Percentiles rank a stretch among this genome's conserved stretches.
Conservation (phyloP, 2,797 vertebrate genomes). For the Gymnodraco acuticeps region DNA sequence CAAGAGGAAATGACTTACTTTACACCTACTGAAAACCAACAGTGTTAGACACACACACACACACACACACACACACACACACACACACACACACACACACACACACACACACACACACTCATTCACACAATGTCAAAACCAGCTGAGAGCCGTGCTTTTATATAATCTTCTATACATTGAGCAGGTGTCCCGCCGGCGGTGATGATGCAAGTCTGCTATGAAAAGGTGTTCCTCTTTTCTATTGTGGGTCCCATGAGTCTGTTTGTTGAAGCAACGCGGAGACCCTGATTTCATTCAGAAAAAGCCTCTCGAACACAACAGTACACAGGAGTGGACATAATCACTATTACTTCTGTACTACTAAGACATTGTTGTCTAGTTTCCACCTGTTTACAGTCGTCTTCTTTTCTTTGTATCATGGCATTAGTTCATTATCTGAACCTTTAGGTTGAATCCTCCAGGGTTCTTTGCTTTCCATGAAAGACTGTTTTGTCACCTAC, state of each 20-base stretch:
- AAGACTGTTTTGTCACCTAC: neutral
- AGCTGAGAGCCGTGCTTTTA: constrained; percentile 39
- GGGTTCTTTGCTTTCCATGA: neutral
- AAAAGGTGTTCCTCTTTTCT: constrained; percentile 39
- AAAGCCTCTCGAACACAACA: neutral
- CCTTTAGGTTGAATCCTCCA: too few species aligned
- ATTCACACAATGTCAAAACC: constrained; percentile 36
- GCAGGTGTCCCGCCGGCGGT: constrained; percentile 39
- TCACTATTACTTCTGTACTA: neutral
- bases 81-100: constrained; percentile 23
- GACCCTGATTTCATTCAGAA: constrained; percentile 26
- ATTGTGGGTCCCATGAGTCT: constrained; percentile 25
- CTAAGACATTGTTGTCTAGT: neutral
- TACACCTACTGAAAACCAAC: constrained; percentile 25
- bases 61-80: constrained; percentile 16
- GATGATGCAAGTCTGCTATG: constrained; percentile 28
- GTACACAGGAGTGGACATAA: neutral
- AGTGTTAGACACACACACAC: neutral
- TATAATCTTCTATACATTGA: constrained; percentile 34
- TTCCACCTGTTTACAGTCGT: neutral
- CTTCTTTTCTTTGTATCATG: neutral
- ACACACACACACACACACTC: constrained; percentile 10
- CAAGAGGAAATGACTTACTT: constrained; percentile 46
- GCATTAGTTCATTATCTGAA: too few species aligned
- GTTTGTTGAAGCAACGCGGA: constrained; percentile 1